Percentiles rank a stretch among this genome's conserved stretches.
Conservation (phyloP, 2,888 invertebrate genomes). For the Thereva unica region DNA sequence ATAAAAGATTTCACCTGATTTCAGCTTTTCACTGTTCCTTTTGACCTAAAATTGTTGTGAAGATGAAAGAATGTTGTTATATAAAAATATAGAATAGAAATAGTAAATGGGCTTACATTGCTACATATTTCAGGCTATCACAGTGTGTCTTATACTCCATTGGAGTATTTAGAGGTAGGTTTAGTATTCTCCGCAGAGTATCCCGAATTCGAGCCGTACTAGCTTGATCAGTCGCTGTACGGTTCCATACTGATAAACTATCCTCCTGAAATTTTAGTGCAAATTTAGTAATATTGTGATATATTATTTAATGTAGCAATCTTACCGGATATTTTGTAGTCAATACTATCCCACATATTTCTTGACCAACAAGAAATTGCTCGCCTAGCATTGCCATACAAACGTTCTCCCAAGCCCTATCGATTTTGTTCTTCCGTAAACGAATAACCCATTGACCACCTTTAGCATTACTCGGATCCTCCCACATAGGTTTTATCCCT, state of each 20-base stretch:
- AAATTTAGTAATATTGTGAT: neutral
- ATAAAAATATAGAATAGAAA: neutral
- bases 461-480: constrained; percentile 92
- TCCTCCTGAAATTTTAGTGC: constrained; percentile 71
- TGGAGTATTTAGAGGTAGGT: constrained; percentile 88
- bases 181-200: constrained; percentile 90
- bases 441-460: constrained; percentile 99
- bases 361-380: constrained; percentile 98
- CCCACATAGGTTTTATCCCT: constrained; percentile 99
- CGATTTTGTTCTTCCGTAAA: constrained; percentile 90
- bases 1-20: constrained; percentile 53
- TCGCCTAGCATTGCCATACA: constrained; percentile 98
- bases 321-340: constrained; percentile 81
- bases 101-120: constrained; percentile 52
- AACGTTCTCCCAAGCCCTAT: constrained; percentile 97
- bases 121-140: constrained; percentile 76
- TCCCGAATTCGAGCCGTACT: constrained; percentile 92
- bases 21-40: constrained; percentile 58
- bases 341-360: constrained; percentile 97
- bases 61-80: neutral
- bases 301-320: constrained; percentile 32
- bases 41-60: constrained; percentile 50
- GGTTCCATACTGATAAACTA: constrained; percentile 95
- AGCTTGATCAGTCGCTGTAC: constrained; percentile 86
- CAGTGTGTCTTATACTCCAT: constrained; percentile 92